Conservation (phyloP, 2,888 invertebrate genomes). For the Periphyllus acericola region DNA sequence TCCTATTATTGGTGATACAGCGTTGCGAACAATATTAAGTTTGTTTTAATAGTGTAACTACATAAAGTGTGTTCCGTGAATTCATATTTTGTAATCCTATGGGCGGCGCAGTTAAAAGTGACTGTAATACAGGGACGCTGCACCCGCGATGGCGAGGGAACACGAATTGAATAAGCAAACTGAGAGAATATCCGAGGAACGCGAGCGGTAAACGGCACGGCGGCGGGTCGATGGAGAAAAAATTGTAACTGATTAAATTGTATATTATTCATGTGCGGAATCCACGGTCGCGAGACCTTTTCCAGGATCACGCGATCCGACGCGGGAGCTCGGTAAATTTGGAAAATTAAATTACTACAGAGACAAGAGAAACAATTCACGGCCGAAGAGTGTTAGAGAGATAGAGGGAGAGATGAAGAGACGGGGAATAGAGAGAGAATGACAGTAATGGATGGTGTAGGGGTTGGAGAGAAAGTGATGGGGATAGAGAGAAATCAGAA, state of each 20-base stretch:
- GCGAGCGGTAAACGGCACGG: background rate
- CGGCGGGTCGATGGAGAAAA: background rate
- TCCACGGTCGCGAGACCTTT: background rate
- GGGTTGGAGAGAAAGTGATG: background rate
- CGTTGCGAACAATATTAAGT: background rate
- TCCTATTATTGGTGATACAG: too few relatives aligned
- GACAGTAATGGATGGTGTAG: too few relatives aligned
- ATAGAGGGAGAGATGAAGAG: too few relatives aligned
- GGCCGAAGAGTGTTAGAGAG: too few relatives aligned
- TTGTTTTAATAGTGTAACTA: background rate
- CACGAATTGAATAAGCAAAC: background rate
- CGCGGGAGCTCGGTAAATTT: background rate
- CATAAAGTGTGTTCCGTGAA: background rate
- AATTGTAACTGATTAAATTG: background rate
- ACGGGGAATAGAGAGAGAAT: background rate
- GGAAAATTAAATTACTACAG: constrained; percentile 11
- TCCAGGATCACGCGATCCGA: background rate
- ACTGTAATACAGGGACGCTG: background rate
- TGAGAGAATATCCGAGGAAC: background rate
- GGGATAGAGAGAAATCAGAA: background rate
- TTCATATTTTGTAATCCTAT: background rate
- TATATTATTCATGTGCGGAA: constrained; percentile 7
- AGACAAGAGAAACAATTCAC: background rate
- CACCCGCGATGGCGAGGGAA: background rate
- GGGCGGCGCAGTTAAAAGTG: background rate